Evolutionary conservation across 2,888 invertebrate species (phyloP), one percentile per base, ranked within the genome.

Genomic region (Diploptera punctata): DNA sequence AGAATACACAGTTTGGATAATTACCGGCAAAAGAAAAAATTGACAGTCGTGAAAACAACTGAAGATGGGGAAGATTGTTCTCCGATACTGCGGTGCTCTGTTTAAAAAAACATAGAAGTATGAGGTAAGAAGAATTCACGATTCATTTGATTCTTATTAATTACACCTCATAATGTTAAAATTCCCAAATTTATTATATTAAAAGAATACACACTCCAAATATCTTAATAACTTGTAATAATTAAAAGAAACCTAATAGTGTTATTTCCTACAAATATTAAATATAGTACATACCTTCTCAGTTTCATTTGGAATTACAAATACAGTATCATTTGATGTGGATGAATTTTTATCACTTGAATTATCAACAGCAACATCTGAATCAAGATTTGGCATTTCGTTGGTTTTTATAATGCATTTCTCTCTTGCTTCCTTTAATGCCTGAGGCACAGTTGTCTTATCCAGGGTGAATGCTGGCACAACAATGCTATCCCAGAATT

Each of bases 211-310:
- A 38, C 16, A 10, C 43, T 13, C 43, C 7, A 38, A 38, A 38
- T 7, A 38, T 38, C 43, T 38, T 38, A 16, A 10, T 13, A 43
- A 43, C 9, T 13, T 10, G 7, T 13, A 43, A 10, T 43, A 43
- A 43, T 43, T 10, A 10, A 10, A 10, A 43, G 13, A 43, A 43
- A 13, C 7, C 43, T n/a, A n/a, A n/a, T n/a, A n/a, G n/a, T n/a
- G n/a, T n/a, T n/a, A n/a, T n/a, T n/a, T n/a, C n/a, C n/a, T 43
- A 13, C n/a, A n/a, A n/a, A n/a, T n/a, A n/a, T n/a, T n/a, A n/a
- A n/a, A n/a, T 60, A 60, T 3, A 26, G 10, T 65, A 65, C 65
- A 26, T 26, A 65, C 65, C 65, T 65, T 47, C 4, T 10, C 29
- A 47, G n/a, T 16, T 13, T 21, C n/a, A 18, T 65, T 26, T 26